Evolutionary conservation across 2,797 vertebrate genomes (phyloP).

Genomic region (Galaxias olidus): DNA sequence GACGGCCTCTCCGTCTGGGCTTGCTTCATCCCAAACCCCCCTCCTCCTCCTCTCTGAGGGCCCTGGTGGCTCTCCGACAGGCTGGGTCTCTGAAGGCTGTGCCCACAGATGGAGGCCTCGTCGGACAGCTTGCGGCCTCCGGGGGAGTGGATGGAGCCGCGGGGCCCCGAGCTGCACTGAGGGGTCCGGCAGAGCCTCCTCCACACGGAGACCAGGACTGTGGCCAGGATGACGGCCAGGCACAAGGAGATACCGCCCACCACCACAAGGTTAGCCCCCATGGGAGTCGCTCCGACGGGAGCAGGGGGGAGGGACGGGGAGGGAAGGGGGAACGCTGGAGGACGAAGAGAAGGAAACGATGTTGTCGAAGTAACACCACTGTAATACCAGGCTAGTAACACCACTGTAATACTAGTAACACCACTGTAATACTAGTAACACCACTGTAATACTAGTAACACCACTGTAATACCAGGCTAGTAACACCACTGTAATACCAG

Average conservation of each 20-base stretch:
- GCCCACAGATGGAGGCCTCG: constrained; percentile 88
- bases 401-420: too few relatives aligned
- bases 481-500: too few relatives aligned
- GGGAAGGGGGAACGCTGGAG: constrained; percentile 13
- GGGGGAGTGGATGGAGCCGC: constrained; percentile 79
- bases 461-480: too few relatives aligned
- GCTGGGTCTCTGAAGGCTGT: constrained; percentile 83
- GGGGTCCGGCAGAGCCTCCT: constrained; percentile 84
- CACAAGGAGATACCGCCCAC: constrained; percentile 90
- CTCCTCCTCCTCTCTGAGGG: too few relatives aligned
- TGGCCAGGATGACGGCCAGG: constrained; percentile 87
- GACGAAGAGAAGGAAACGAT: not conserved
- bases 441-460: too few relatives aligned
- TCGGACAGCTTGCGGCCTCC: constrained; percentile 88
- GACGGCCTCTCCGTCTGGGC: constrained; percentile 58
- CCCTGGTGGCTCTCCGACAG: constrained; percentile 73
- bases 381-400: too few relatives aligned
- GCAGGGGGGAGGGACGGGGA: constrained; percentile 55
- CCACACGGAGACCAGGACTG: constrained; percentile 89
- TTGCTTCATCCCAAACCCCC: constrained; percentile 26
- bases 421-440: too few relatives aligned
- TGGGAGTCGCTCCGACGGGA: constrained; percentile 26
- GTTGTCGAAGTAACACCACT: too few relatives aligned
- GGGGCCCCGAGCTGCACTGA: constrained; percentile 79
- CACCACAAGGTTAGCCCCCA: constrained; percentile 86